These are phyloP conservation scores for Antechinus stuartii DNA, from an alignment of 2,113 vertebrate species.

Conservation along the genomic window DNA sequence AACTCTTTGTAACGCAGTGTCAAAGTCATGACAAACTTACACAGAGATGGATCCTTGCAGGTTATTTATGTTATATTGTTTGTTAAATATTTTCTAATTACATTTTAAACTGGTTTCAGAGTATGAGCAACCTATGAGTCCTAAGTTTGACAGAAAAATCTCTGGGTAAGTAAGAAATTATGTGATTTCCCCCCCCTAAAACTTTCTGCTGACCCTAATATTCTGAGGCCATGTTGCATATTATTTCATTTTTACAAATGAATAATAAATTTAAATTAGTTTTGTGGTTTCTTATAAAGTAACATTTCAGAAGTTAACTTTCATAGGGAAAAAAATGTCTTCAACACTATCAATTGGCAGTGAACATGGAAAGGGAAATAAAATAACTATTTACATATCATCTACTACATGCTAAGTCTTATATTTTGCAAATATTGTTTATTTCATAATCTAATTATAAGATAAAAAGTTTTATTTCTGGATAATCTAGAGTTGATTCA, in stretches of 20 bases:
- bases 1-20: neutral
- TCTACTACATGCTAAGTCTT: neutral
- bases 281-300: neutral
- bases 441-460: neutral
- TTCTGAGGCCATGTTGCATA: neutral
- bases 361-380: neutral
- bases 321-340: constrained; percentile 31
- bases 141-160: neutral
- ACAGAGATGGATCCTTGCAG: neutral
- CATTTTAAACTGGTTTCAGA: neutral
- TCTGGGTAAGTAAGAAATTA: neutral
- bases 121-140: neutral
- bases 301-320: neutral
- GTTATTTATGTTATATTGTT: neutral
- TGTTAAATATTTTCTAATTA: neutral
- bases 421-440: neutral
- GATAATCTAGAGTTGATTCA: neutral
- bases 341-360: neutral
- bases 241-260: neutral
- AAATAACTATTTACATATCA: neutral
- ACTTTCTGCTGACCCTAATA: neutral
- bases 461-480: neutral
- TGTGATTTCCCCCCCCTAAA: neutral
- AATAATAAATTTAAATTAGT: neutral
- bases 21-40: neutral